phyloP scores from a whole-genome alignment of 2,888 invertebrate species.

The Erebia ligea region DNA sequence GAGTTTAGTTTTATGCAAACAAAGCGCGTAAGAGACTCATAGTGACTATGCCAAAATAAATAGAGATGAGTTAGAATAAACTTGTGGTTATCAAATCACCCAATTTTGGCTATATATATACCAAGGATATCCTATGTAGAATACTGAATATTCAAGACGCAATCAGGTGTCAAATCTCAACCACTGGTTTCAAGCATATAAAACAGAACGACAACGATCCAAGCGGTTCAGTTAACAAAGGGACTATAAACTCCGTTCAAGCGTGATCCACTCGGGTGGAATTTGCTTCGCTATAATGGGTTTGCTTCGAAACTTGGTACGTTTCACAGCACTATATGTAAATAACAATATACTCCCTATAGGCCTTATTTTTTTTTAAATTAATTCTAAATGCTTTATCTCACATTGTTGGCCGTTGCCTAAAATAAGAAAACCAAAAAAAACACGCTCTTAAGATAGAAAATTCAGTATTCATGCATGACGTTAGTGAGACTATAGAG shows the following conservation, averaged over 20 bases:
- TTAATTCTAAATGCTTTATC: neutral
- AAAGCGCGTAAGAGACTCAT: too few species aligned
- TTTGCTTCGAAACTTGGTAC: slow-evolving; percentile 17
- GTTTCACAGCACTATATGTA: neutral
- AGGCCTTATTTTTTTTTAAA: neutral
- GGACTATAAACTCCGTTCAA: slow-evolving; percentile 26
- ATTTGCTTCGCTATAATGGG: slow-evolving; percentile 16
- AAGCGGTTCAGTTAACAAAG: slow-evolving; percentile 10
- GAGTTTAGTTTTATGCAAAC: too few species aligned
- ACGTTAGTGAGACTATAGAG: too few species aligned
- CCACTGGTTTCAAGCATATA: slow-evolving; percentile 4
- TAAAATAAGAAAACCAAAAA: too few species aligned
- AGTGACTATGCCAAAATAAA: too few species aligned
- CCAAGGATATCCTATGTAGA: neutral
- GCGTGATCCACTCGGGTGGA: slow-evolving; percentile 25
- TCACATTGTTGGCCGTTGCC: too few species aligned
- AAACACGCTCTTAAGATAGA: too few species aligned
- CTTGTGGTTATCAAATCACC: neutral
- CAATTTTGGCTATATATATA: neutral
- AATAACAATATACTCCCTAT: too few species aligned
- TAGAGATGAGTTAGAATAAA: too few species aligned
- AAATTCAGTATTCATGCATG: too few species aligned
- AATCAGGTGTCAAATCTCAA: slow-evolving; percentile 12
- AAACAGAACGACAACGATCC: slow-evolving; percentile 6
- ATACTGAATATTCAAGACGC: too few species aligned